Evolutionary conservation across 2,113 vertebrate genomes (phyloP), one percentile per base, ranked within the genome.

Genomic region (Silurus meridionalis): DNA sequence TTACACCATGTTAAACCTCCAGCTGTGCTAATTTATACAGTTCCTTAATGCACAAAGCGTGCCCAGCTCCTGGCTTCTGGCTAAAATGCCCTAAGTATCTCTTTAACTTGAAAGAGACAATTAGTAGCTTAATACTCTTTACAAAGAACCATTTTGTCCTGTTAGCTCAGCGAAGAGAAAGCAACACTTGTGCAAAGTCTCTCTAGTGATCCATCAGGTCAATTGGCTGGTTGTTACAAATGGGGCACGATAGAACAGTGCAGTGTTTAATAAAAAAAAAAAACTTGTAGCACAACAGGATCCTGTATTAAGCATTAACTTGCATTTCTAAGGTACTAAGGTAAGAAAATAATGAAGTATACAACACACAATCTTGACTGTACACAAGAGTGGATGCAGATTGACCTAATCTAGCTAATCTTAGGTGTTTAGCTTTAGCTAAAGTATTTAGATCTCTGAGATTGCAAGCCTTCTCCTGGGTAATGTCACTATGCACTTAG

Each of bases 121-220:
- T 89, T 86, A 80, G 71, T 82, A 82, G 67, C 80, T 53, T 77
- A 67, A 82, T 83, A 23, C 79, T 69, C 53, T 69, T 83, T 80
- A 84, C 87, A 89, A 72, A 90, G 89, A 81, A 64, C 81, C 86
- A 86, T 86, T 89, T 69, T 84, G 84, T 84, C 88, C 61, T 71
- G 77, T 84, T 86, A 82, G 86, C 81, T 72, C 55, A 48, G 72
- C 37, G 37, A 72, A 83, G 72, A 79, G 72, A 69, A 86, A 80
- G 87, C 78, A 81, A 82, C 87, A 83, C 80, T 83, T 79, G 75
- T 83, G 75, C 63, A 82, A 52, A 86, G 63, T 79, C 84, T 85
- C 80, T 28, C 84, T 66, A 84, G 87, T 86, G 81, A 85, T 88
- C 84, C 80, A 83, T 86, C 84, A 86, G 84, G 58, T 90, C 80